Conservation (phyloP, 2,113 vertebrate species). For the Ptilorrhoa leucosticta region DNA sequence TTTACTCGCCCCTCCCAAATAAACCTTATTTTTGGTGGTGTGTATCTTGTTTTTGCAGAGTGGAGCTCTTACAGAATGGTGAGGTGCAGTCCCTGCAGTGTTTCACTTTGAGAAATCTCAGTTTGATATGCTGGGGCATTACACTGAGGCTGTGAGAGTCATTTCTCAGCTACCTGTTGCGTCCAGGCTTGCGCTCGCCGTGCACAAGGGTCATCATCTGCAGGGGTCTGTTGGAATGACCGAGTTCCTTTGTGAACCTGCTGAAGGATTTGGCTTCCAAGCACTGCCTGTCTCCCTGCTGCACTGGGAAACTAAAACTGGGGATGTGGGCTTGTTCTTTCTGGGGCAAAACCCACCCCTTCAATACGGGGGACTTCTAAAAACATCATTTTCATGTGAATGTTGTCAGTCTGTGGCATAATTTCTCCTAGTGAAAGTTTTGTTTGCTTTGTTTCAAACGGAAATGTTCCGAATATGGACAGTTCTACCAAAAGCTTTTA, state of each 20-base stretch:
- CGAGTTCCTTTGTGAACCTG: neutral
- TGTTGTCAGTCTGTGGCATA: neutral
- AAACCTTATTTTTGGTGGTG: neutral
- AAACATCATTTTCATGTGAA: neutral
- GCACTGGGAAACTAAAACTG: neutral
- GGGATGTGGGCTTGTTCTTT: neutral
- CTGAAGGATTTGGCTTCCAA: neutral
- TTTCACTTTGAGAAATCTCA: neutral
- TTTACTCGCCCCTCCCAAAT: neutral
- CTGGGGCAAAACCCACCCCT: neutral
- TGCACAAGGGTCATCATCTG: neutral
- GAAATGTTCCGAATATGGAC: neutral
- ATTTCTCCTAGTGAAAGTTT: neutral
- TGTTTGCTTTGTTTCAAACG: neutral
- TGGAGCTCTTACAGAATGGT: accelerated
- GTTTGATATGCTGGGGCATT: accelerated
- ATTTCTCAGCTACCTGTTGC: neutral
- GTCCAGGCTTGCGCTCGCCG: neutral
- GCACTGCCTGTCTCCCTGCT: neutral
- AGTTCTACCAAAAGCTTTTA: neutral
- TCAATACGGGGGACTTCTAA: neutral
- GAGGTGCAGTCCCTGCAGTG: neutral
- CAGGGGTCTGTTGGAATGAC: neutral
- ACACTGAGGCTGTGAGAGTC: neutral
- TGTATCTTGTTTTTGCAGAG: neutral